Evolutionary conservation across 2,888 invertebrate species (phyloP).

Genomic region (Dorcus hopei): DNA sequence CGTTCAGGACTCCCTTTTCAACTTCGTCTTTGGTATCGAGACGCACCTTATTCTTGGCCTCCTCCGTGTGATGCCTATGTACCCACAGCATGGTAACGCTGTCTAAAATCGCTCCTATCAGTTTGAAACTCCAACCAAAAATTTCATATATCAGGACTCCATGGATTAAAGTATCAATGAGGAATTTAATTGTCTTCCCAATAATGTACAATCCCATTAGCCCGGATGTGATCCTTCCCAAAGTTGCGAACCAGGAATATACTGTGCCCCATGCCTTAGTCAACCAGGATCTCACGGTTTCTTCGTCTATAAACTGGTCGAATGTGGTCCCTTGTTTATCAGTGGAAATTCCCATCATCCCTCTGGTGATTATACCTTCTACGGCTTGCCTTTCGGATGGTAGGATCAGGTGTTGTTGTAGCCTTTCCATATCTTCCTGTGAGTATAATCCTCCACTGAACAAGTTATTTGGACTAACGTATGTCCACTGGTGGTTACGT

Average conservation of each 20-base stretch:
- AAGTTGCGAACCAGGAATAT: not conserved
- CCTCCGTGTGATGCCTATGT: too few species aligned
- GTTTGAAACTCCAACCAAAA: conserved; percentile 3
- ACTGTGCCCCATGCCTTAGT: not conserved
- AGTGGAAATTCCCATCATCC: not conserved
- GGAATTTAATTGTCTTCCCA: not conserved
- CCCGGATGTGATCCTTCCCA: not conserved
- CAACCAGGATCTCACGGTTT: not conserved
- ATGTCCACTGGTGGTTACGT: not conserved
- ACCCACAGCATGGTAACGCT: conserved; percentile 6
- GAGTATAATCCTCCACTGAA: not conserved
- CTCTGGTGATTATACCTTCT: not conserved
- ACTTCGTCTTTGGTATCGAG: too few species aligned
- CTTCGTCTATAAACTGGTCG: not conserved
- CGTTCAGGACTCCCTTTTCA: too few species aligned
- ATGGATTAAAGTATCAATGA: conserved; percentile 4
- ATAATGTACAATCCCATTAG: not conserved
- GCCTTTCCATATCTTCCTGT: conserved; percentile 2
- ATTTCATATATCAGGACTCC: conserved; percentile 3
- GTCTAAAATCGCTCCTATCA: conserved; percentile 4
- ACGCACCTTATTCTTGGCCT: too few species aligned
- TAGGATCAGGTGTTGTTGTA: conserved; percentile 4
- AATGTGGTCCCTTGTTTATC: not conserved
- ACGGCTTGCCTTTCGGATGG: conserved; percentile 4
- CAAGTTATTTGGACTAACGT: not conserved